Base-by-base conservation (phyloP, 1,140 invertebrate species). In the Dufourea novaeangliae region DNA sequence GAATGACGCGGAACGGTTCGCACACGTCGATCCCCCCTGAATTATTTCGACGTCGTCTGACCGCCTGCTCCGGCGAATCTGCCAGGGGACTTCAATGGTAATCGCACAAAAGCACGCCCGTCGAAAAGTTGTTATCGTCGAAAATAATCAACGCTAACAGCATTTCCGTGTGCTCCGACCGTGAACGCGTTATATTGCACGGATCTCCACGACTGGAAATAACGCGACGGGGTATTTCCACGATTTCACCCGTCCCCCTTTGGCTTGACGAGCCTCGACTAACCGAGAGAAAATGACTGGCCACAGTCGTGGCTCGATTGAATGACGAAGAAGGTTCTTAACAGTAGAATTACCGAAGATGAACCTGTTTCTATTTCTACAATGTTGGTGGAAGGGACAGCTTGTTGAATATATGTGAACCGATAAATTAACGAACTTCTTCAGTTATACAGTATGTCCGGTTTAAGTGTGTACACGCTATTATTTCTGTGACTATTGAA, bases 91-190 rank as follows among this genome's bases (percentile, higher is more conserved):
- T 54, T 69, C 14, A 25, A 52, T 71, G 12, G 27, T n/a, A 73
- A 52, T 34, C 25, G 27, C 25, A 27, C 41, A 63, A 27, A n/a
- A 27, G 27, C n/a, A n/a, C 34, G 25, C 17, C 22, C 46, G 29
- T n/a, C n/a, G 25, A 37, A 39, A 75, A 17, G 44, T n/a, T 67
- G 29, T 50, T 74, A 67, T 69, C 50, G 20, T 3, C 20, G 17
- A 39, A 76, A 66, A 76, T 79, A 69, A 61, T 50, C 29, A 34
- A 8, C 61, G 50, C 12, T 66, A 70, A 81, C 64, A 66, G 63
- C 34, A 41, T 57, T 39, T 39, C 44, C 46, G 54, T 32, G 50
- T n/a, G 41, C 27, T 11, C 14, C 39, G 14, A 32, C 22, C 39
- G n/a, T 6, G n/a, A 1, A 12, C 34, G 32, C 34, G 34, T 62